These are phyloP conservation scores for Marmota monax DNA, from an alignment of 2,113 vertebrate species.

Conservation along the genomic window DNA sequence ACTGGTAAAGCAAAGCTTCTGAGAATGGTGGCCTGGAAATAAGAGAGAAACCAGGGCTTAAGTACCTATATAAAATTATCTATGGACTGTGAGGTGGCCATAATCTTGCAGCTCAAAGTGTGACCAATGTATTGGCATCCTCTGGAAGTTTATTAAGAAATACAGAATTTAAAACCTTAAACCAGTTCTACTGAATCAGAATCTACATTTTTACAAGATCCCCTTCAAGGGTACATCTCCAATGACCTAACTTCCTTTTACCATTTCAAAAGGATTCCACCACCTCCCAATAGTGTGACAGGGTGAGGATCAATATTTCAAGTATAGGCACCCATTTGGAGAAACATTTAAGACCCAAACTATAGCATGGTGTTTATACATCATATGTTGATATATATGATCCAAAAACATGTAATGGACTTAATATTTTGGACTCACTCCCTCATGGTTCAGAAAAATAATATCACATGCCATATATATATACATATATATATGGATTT, in stretches of 20 bases:
- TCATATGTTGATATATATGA: background rate
- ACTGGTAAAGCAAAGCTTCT: background rate
- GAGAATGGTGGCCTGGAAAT: background rate
- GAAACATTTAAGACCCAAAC: background rate
- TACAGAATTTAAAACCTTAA: constrained; percentile 33
- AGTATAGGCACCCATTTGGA: background rate
- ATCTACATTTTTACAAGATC: constrained; percentile 54
- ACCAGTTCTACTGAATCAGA: constrained; percentile 1
- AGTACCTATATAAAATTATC: constrained; percentile 3
- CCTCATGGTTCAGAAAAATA: constrained; percentile 38
- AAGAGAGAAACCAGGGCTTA: background rate
- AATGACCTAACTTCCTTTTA: background rate
- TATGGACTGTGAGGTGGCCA: constrained; percentile 15
- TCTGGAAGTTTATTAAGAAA: constrained; percentile 43
- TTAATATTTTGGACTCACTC: background rate
- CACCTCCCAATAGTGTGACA: background rate
- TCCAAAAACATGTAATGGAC: background rate
- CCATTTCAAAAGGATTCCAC: background rate
- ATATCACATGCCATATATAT: too few species aligned
- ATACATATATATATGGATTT: background rate
- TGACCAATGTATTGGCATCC: background rate
- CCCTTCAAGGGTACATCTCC: background rate
- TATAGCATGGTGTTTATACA: background rate
- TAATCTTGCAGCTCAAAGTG: background rate
- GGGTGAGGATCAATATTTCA: background rate